Evolutionary conservation across 2,888 invertebrate species (phyloP).

Genomic region (Acronicta leporina): DNA sequence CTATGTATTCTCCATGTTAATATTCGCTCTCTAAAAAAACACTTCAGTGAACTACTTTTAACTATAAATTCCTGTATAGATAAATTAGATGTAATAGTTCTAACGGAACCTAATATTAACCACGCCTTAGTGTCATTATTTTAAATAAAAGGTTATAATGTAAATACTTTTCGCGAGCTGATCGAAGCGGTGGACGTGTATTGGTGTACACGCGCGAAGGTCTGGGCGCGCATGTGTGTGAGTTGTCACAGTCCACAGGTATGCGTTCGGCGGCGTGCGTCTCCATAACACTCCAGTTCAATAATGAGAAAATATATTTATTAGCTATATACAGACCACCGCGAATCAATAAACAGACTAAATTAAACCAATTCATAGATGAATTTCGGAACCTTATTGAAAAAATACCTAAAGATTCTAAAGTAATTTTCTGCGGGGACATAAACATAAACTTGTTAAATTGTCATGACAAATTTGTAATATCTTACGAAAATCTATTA

Average conservation of each 20-base stretch:
- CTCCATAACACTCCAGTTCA: not conserved
- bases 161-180: constrained; percentile 1
- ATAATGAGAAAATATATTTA: constrained; percentile 4
- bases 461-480: not conserved
- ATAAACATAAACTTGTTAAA: constrained; percentile 2
- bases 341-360: constrained; percentile 8
- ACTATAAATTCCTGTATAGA: constrained; percentile 6
- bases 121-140: constrained; percentile 25
- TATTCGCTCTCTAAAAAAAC: too few relatives aligned
- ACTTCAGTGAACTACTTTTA: too few relatives aligned
- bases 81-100: constrained; percentile 15
- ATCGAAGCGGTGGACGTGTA: constrained; percentile 3
- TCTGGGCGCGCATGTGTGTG: too few relatives aligned
- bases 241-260: constrained; percentile 1
- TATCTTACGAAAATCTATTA: constrained; percentile 5
- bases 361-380: constrained; percentile 3
- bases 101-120: constrained; percentile 21
- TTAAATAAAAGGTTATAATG: constrained; percentile 16
- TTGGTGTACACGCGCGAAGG: constrained; percentile 10
- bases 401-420: constrained; percentile 1
- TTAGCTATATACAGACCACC: constrained; percentile 12
- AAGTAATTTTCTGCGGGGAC: constrained; percentile 12
- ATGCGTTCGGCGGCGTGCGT: too few relatives aligned
- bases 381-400: constrained; percentile 4
- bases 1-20: too few relatives aligned